Percentiles rank a stretch among this genome's conserved stretches.
Evolutionary conservation across 2,113 vertebrate genomes (phyloP).

Genomic region (Erythrocercus mccallii): DNA sequence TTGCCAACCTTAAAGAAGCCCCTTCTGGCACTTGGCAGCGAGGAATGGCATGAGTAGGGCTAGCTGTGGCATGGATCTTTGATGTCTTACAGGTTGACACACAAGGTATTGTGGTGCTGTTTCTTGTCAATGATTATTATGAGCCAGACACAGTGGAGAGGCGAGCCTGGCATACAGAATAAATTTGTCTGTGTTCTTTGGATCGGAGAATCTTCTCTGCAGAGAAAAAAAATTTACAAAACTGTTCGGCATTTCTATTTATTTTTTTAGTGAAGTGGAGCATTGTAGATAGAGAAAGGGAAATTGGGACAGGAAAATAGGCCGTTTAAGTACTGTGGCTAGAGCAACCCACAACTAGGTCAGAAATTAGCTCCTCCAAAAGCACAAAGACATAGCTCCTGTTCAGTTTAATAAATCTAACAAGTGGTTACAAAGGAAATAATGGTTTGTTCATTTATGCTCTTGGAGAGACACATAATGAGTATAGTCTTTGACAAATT

Average conservation of each 20-base stretch:
- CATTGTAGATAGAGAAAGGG: background rate
- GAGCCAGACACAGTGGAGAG: background rate
- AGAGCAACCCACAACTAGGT: background rate
- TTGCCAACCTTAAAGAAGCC: background rate
- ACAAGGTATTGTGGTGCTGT: background rate
- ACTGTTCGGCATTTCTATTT: background rate
- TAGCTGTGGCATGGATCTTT: background rate
- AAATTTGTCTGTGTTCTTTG: background rate
- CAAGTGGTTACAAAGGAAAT: background rate
- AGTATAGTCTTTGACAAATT: background rate
- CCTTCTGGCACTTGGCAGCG: background rate
- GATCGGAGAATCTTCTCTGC: background rate
- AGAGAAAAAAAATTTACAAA: background rate
- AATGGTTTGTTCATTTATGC: background rate
- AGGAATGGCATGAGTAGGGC: fast-evolving
- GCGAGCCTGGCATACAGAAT: background rate
- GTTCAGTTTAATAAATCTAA: background rate
- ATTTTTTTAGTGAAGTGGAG: background rate
- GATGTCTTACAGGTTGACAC: background rate
- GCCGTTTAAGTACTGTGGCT: background rate
- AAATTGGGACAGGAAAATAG: slow-evolving; percentile 14
- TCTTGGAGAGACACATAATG: background rate
- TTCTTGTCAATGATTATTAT: background rate
- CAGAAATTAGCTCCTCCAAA: background rate
- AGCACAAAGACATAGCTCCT: background rate